phyloP scores from a whole-genome alignment of 2,797 vertebrate genomes.

The Octomys mimax region DNA sequence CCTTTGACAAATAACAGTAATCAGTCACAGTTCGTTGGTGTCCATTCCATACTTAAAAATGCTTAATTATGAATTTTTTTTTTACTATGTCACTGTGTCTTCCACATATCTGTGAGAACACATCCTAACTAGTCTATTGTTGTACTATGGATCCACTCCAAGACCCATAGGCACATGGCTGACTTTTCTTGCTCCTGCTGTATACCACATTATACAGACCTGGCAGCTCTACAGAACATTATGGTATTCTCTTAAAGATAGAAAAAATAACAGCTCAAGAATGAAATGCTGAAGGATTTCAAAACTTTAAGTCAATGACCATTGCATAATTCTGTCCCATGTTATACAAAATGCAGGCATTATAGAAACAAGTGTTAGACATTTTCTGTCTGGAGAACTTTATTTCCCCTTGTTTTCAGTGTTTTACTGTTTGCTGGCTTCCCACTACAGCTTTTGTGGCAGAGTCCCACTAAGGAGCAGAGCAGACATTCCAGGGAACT shows the following conservation, averaged over 20 bases:
- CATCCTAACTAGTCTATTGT: neutral
- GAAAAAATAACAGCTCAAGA: accelerated
- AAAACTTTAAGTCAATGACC: neutral
- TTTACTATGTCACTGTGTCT: neutral
- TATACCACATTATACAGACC: neutral
- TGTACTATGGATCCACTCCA: neutral
- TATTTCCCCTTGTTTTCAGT: neutral
- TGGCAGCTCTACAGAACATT: neutral
- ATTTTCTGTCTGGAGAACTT: neutral
- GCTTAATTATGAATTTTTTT: neutral
- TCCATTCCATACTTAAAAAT: neutral
- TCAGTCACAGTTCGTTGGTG: neutral
- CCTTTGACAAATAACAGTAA: neutral
- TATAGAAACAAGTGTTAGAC: neutral
- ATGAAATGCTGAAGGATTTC: neutral
- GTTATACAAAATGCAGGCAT: neutral
- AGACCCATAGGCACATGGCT: neutral
- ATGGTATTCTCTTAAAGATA: too few relatives aligned
- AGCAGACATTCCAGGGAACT: neutral
- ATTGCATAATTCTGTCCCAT: neutral
- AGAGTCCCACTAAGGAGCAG: neutral
- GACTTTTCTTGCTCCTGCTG: neutral
- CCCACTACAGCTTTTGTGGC: too few relatives aligned
- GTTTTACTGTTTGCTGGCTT: neutral
- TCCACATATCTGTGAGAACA: neutral